Conservation (phyloP, 2,888 invertebrate genomes). For the Aleiodes leptofemur region DNA sequence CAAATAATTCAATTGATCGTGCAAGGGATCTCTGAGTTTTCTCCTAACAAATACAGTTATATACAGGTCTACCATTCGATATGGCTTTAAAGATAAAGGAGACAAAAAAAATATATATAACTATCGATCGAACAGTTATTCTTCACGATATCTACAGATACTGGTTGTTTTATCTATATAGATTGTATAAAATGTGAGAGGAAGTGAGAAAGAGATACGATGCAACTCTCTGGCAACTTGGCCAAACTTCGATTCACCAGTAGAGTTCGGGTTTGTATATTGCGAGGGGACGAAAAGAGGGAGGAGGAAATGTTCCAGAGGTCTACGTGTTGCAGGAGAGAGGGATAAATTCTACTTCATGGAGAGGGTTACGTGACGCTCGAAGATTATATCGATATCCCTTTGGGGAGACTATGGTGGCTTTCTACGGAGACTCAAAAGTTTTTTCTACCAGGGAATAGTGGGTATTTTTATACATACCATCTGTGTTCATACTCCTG, state of each 20-base stretch:
- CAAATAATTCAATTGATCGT: conserved; percentile 62
- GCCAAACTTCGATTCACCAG: conserved; percentile 37
- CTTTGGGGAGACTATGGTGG: conserved; percentile 35
- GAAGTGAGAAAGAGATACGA: conserved; percentile 35
- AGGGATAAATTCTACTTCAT: conserved; percentile 47
- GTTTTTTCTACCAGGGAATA: not conserved
- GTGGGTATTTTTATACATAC: too few species aligned
- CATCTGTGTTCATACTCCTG: not conserved
- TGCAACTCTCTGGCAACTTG: conserved; percentile 41
- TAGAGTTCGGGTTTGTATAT: not conserved
- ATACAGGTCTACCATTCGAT: conserved; percentile 39
- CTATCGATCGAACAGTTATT: conserved; percentile 24
- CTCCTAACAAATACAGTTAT: conserved; percentile 37
- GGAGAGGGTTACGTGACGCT: conserved; percentile 48
- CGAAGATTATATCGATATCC: conserved; percentile 53
- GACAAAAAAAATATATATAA: conserved; percentile 34
- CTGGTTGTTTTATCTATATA: not conserved
- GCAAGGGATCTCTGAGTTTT: conserved; percentile 23
- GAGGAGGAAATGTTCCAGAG: conserved; percentile 12
- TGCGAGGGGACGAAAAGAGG: not conserved
- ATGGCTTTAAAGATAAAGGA: conserved; percentile 24
- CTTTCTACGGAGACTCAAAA: conserved; percentile 31
- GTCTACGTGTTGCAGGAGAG: conserved; percentile 37
- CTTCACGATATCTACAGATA: conserved; percentile 19
- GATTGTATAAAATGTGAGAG: conserved; percentile 11